Conservation (phyloP, 2,888 invertebrate species). For the Epirrhoe tristata region DNA sequence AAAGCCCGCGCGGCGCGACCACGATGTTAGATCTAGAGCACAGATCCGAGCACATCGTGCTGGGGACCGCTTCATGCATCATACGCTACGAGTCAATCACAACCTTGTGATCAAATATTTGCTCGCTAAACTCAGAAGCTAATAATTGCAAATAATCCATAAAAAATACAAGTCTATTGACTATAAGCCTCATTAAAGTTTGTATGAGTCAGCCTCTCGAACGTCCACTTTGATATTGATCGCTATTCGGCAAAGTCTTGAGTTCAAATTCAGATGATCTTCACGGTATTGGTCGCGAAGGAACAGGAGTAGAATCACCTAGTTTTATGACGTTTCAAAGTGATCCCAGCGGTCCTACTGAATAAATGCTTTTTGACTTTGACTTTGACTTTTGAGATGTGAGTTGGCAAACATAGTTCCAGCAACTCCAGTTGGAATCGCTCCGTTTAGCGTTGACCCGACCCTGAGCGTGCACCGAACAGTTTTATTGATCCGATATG, state of each 20-base stretch:
- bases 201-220: constrained; percentile 62
- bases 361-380: too few relatives aligned
- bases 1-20: constrained; percentile 72
- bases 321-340: too few relatives aligned
- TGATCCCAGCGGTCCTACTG: too few relatives aligned
- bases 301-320: too few relatives aligned
- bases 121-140: constrained; percentile 48
- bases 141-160: constrained; percentile 50
- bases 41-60: constrained; percentile 66
- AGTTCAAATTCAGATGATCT: constrained; percentile 52
- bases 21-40: constrained; percentile 77
- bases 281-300: too few relatives aligned
- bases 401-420: constrained; percentile 50
- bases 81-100: constrained; percentile 65
- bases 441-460: constrained; percentile 76
- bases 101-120: constrained; percentile 52
- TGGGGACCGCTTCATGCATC: constrained; percentile 62
- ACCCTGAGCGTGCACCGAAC: constrained; percentile 69
- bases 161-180: constrained; percentile 63
- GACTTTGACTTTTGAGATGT: too few relatives aligned
- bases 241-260: constrained; percentile 48
- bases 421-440: constrained; percentile 60
- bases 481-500: constrained; percentile 74
- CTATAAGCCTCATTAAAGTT: constrained; percentile 58
- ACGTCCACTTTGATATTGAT: constrained; percentile 53